Percentiles rank a stretch among this genome's conserved stretches.
Evolutionary conservation across 2,113 vertebrate genomes (phyloP).

Genomic region (Cyprinodon variegatus): DNA sequence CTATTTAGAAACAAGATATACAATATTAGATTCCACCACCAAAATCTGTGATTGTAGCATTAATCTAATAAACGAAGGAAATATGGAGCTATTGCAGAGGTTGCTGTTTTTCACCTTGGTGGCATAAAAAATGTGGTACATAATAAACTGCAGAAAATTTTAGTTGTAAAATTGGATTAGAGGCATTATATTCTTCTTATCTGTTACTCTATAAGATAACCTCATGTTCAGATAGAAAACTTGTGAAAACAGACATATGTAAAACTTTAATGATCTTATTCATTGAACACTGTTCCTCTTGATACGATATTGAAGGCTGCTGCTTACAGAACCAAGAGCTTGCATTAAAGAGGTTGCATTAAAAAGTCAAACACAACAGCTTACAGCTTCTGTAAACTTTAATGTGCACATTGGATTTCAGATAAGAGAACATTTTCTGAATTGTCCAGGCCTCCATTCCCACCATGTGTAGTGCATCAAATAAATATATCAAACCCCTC

Average conservation of each 20-base stretch:
- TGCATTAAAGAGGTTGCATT: not conserved
- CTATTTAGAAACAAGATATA: no score
- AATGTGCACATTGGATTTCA: not conserved
- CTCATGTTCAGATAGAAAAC: not conserved
- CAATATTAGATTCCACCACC: no score
- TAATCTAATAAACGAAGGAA: no score
- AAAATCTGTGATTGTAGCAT: not conserved
- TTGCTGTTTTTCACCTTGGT: not conserved
- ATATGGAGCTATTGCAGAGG: not conserved
- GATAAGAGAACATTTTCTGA: not conserved
- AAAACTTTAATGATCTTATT: not conserved
- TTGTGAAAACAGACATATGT: not conserved
- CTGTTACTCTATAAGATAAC: not conserved
- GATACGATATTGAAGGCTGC: not conserved
- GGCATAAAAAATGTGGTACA: not conserved
- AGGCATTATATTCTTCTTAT: not conserved
- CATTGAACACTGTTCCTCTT: not conserved
- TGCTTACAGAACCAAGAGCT: not conserved
- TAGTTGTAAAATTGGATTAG: not conserved
- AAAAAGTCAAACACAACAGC: not conserved
- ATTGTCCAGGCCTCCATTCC: not conserved
- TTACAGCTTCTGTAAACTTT: not conserved
- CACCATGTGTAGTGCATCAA: not conserved
- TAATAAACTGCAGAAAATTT: not conserved
- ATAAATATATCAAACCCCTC: not conserved